Evolutionary conservation across 2,113 vertebrate genomes (phyloP).

Genomic region (Polypterus bichir): DNA sequence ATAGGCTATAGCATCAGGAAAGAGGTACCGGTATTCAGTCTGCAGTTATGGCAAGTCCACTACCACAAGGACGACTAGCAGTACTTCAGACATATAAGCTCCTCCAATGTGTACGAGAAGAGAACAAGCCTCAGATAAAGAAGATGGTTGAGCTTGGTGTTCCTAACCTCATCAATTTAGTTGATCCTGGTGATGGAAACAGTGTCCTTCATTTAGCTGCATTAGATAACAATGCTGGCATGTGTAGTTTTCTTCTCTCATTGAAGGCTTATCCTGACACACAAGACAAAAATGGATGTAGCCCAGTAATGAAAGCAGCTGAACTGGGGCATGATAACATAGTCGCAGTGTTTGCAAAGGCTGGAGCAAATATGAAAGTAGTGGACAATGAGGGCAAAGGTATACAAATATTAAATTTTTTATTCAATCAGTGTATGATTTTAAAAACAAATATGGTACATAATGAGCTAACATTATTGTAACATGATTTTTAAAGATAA

Average conservation of each 20-base stretch:
- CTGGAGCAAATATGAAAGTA: constrained; percentile 57
- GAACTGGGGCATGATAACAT: constrained; percentile 64
- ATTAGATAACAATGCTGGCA: constrained; percentile 55
- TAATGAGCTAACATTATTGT: too few relatives aligned
- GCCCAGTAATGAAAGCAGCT: constrained; percentile 71
- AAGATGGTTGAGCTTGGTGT: constrained; percentile 61
- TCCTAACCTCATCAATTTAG: constrained; percentile 67
- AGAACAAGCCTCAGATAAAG: constrained; percentile 59
- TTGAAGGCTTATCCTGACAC: constrained; percentile 61
- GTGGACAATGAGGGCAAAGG: constrained; percentile 77
- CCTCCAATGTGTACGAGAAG: constrained; percentile 62
- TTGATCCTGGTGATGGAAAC: constrained; percentile 58
- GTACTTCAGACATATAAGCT: constrained; percentile 76
- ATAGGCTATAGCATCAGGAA: neutral
- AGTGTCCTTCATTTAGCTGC: constrained; percentile 69
- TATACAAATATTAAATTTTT: constrained; percentile 24
- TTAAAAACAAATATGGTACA: too few relatives aligned
- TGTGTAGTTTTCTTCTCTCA: constrained; percentile 65
- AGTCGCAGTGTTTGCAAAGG: constrained; percentile 55
- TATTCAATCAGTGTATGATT: too few relatives aligned
- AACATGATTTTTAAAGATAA: too few relatives aligned
- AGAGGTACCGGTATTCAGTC: neutral
- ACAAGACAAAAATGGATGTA: constrained; percentile 62
- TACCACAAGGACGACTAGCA: constrained; percentile 52
- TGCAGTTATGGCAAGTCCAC: constrained; percentile 19